A percentile compares a stretch with the other conserved stretches of the same genome.
Evolutionary conservation across 1,140 invertebrate species (phyloP).

Genomic region (Leptestheria dahalacensis): DNA sequence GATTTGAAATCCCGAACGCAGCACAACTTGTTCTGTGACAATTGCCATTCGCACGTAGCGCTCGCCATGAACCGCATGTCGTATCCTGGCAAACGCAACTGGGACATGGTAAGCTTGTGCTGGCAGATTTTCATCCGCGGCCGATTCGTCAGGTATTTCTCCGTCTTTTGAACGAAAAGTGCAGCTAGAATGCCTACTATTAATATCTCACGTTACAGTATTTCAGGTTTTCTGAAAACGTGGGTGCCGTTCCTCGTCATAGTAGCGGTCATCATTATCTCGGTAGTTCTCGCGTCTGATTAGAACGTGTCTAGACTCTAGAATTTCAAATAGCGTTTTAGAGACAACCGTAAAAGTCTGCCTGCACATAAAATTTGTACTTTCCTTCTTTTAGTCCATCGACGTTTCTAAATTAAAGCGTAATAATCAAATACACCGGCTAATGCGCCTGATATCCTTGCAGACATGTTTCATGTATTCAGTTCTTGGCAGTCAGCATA

Average conservation of each 20-base stretch:
- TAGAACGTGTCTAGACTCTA: background rate
- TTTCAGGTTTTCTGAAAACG: slow-evolving; percentile 61
- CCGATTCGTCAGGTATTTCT: slow-evolving; percentile 62
- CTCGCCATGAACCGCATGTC: slow-evolving; percentile 84
- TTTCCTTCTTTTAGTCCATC: too few species aligned
- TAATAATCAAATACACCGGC: too few species aligned
- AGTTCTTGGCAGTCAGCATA: too few species aligned
- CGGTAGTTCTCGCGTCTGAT: background rate
- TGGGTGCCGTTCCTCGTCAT: slow-evolving; percentile 71
- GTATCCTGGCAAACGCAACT: slow-evolving; percentile 57
- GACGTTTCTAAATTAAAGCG: too few species aligned
- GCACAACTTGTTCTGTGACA: slow-evolving; percentile 94
- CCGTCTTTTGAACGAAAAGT: slow-evolving; percentile 9
- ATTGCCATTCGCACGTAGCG: slow-evolving; percentile 96
- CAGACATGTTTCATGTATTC: too few species aligned
- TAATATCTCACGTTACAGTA: slow-evolving; percentile 33
- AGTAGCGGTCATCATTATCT: slow-evolving; percentile 21
- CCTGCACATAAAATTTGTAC: too few species aligned
- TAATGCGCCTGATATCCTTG: too few species aligned
- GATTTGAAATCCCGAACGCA: slow-evolving; percentile 27
- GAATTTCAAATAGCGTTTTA: too few species aligned
- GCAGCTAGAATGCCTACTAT: background rate
- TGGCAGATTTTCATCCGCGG: slow-evolving; percentile 60
- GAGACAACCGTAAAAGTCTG: too few species aligned
- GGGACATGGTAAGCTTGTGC: slow-evolving; percentile 88